phyloP scores from a whole-genome alignment of 1,140 invertebrate genomes.

The Campoletis sonorensis region DNA sequence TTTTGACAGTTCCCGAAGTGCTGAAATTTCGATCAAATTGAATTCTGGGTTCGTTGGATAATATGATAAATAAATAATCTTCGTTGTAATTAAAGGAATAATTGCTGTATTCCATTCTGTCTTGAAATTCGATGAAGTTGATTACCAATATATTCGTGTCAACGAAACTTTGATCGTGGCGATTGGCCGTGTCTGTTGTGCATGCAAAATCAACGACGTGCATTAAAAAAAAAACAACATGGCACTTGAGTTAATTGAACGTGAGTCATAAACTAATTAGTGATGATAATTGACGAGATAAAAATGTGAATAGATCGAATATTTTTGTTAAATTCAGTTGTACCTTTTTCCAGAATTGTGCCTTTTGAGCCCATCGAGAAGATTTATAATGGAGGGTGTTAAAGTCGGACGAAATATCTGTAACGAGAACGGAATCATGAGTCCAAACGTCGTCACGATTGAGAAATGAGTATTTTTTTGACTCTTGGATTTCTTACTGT shows the following conservation, averaged over 20 bases:
- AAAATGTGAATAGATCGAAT: not conserved
- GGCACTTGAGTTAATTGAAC: not conserved
- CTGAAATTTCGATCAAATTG: too few species aligned
- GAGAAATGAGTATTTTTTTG: not conserved
- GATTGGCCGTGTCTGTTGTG: slow-evolving; percentile 65
- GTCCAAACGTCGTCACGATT: slow-evolving; percentile 3
- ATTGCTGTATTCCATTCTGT: slow-evolving; percentile 12
- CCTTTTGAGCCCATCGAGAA: slow-evolving; percentile 73
- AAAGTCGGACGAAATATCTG: slow-evolving; percentile 75
- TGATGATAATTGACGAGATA: not conserved
- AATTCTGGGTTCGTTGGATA: too few species aligned
- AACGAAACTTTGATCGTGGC: slow-evolving; percentile 61
- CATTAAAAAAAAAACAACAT: slow-evolving; percentile 16
- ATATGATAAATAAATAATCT: too few species aligned
- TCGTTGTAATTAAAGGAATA: too few species aligned
- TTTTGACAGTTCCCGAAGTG: too few species aligned
- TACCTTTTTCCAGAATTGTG: slow-evolving; percentile 71
- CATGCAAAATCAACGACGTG: slow-evolving; percentile 64
- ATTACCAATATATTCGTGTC: slow-evolving; percentile 66
- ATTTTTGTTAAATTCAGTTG: slow-evolving; percentile 24
- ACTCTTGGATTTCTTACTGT: slow-evolving; percentile 69
- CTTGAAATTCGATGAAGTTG: not conserved
- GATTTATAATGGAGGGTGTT: slow-evolving; percentile 69
- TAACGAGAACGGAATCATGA: not conserved
- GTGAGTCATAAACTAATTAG: not conserved